A percentile compares a stretch with the other conserved stretches of the same genome.
Conservation (phyloP, 1,140 invertebrate genomes). For the Drosophila ananassae region DNA sequence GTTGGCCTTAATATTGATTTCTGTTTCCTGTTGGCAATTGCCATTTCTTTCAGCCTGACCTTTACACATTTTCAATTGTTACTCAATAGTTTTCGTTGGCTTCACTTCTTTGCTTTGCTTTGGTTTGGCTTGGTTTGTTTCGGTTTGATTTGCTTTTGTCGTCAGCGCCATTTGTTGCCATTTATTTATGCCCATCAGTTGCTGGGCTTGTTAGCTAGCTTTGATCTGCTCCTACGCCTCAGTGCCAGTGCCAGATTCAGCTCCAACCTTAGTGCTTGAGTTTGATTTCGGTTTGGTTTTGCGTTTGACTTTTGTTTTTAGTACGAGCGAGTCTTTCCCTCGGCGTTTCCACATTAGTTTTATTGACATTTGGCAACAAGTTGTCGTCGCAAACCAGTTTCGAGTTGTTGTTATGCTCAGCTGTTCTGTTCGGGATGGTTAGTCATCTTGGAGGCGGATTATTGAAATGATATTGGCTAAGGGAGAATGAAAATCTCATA, state of each 20-base stretch:
- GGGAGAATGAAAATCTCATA: background rate
- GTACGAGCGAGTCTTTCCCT: conserved; percentile 37
- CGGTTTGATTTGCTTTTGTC: conserved; percentile 59
- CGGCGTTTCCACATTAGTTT: conserved; percentile 69
- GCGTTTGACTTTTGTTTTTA: conserved; percentile 18
- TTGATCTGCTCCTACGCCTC: conserved; percentile 61
- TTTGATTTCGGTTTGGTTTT: conserved; percentile 11
- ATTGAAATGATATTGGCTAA: conserved; percentile 11
- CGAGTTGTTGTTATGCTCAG: conserved; percentile 56
- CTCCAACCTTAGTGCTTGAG: conserved; percentile 27
- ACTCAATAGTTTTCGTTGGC: conserved; percentile 65
- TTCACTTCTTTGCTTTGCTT: conserved; percentile 18
- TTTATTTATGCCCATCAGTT: conserved; percentile 68
- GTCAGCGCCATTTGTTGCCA: conserved; percentile 64
- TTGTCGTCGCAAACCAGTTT: conserved; percentile 64
- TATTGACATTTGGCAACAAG: conserved; percentile 79
- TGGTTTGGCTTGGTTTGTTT: conserved; percentile 16
- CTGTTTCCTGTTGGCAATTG: conserved; percentile 40
- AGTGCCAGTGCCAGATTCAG: conserved; percentile 28
- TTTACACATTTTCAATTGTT: conserved; percentile 74
- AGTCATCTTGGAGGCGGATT: conserved; percentile 69
- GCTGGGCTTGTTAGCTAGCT: conserved; percentile 29
- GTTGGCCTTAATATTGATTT: conserved; percentile 13
- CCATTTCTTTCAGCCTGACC: conserved; percentile 61
- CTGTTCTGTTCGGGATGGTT: conserved; percentile 61